phyloP scores from a whole-genome alignment of 2,888 invertebrate genomes.

The Pseudoips prasinana region DNA sequence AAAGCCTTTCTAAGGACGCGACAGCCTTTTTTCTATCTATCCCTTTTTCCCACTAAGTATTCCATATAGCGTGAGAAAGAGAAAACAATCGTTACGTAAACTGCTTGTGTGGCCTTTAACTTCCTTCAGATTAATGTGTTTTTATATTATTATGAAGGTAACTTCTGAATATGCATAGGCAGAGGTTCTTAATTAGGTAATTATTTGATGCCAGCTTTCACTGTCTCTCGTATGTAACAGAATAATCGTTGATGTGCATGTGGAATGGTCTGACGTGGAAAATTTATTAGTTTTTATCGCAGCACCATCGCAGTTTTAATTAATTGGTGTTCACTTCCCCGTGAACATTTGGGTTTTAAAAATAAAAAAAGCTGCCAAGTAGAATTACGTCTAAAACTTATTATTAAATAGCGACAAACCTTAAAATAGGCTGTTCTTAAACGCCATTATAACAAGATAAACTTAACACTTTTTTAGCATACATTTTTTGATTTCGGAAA shows the following conservation, averaged over 20 bases:
- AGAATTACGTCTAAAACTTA: too few relatives aligned
- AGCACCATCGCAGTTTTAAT: too few relatives aligned
- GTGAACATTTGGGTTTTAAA: too few relatives aligned
- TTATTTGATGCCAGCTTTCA: conserved; percentile 26
- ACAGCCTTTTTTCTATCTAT: conserved; percentile 60
- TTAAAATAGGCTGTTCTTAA: too few relatives aligned
- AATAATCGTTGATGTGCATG: conserved; percentile 18
- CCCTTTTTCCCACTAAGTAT: conserved; percentile 50
- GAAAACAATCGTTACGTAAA: conserved; percentile 48
- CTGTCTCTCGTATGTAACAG: conserved; percentile 29
- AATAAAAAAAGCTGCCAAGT: too few relatives aligned
- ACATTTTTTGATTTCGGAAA: too few relatives aligned
- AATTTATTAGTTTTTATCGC: conserved; percentile 22
- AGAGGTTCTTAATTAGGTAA: conserved; percentile 46
- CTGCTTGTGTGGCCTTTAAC: conserved; percentile 46
- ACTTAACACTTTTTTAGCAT: too few relatives aligned
- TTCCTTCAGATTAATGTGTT: conserved; percentile 52
- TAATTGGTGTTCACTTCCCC: too few relatives aligned
- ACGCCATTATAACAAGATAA: too few relatives aligned
- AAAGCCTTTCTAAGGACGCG: conserved; percentile 70
- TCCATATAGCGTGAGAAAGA: conserved; percentile 34
- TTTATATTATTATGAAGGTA: conserved; percentile 40
- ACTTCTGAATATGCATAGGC: conserved; percentile 45
- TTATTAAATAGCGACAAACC: too few relatives aligned
- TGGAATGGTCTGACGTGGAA: conserved; percentile 18